Evolutionary conservation across 2,113 vertebrate species (phyloP).

Genomic region (Noturus placidus): DNA sequence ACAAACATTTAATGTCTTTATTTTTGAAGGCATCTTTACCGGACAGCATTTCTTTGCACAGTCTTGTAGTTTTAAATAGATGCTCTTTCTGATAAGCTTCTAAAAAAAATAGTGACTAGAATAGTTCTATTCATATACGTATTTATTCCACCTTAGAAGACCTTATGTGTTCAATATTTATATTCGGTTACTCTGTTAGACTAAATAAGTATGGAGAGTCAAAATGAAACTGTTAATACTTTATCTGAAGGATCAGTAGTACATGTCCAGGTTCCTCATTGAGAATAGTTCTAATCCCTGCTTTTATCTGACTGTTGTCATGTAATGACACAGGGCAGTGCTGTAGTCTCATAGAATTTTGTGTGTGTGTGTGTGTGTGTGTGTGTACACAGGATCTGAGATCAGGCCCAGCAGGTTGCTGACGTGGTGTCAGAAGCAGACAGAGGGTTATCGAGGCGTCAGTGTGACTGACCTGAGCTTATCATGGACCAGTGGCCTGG

Average conservation of each 20-base stretch:
- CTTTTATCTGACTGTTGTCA: slow-evolving; percentile 32
- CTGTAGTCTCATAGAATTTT: not conserved
- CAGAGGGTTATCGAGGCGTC: slow-evolving; percentile 85
- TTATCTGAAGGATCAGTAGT: not conserved
- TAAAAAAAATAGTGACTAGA: not conserved
- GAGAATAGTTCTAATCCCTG: slow-evolving; percentile 10
- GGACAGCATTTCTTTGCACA: no score
- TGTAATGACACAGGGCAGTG: not conserved
- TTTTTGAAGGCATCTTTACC: no score
- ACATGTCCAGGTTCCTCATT: slow-evolving; percentile 38
- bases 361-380: slow-evolving; percentile 20
- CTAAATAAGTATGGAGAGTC: not conserved
- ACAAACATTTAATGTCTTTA: no score
- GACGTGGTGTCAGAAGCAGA: slow-evolving; percentile 96
- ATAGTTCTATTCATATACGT: not conserved
- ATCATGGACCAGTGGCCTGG: slow-evolving; percentile 88
- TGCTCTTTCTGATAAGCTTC: not conserved
- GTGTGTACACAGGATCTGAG: slow-evolving; percentile 83
- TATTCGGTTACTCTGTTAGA: not conserved
- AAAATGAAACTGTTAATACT: not conserved
- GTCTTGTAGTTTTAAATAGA: not conserved
- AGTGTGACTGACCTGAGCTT: slow-evolving; percentile 80
- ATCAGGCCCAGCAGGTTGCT: slow-evolving; percentile 86
- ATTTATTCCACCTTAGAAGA: not conserved
- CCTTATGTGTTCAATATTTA: not conserved